Evolutionary conservation across 2,797 vertebrate genomes (phyloP).

Genomic region (Poeciliopsis gracilis): DNA sequence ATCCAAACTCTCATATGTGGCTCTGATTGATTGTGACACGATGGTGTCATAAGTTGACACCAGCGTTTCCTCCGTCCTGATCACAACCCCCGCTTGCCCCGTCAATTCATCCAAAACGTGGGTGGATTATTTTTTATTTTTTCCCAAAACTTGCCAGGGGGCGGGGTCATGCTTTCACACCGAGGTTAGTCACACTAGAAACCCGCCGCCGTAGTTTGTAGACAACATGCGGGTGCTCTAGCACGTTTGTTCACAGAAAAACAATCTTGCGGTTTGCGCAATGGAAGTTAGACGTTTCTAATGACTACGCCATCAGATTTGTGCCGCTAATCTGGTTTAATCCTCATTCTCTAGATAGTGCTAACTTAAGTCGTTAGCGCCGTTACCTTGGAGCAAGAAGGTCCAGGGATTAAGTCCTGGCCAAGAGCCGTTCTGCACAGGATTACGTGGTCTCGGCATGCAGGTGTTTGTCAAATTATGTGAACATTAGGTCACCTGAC

Average conservation of each 20-base stretch:
- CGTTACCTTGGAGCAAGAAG: neutral
- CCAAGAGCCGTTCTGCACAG: neutral
- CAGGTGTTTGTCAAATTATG: neutral
- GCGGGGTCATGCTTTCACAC: too few relatives aligned
- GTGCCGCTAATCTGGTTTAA: neutral
- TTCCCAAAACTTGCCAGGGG: too few relatives aligned
- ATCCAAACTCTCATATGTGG: neutral
- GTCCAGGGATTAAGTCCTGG: neutral
- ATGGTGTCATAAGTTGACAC: too few relatives aligned
- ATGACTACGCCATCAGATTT: neutral
- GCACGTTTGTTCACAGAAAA: neutral
- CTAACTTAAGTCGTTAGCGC: neutral
- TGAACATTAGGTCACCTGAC: neutral
- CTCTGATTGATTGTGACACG: neutral
- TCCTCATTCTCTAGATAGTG: neutral
- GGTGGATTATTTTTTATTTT: too few relatives aligned
- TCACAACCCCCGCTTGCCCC: too few relatives aligned
- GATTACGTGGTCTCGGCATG: neutral
- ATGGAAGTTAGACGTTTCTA: neutral
- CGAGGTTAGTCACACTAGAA: too few relatives aligned
- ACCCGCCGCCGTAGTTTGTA: neutral
- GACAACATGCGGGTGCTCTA: neutral
- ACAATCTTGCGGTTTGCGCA: neutral
- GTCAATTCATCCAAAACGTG: too few relatives aligned
- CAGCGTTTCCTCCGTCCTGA: too few relatives aligned